Percentiles rank a stretch among this genome's conserved stretches.
Conservation (phyloP, 2,113 vertebrate genomes). For the Setophaga coronata region DNA sequence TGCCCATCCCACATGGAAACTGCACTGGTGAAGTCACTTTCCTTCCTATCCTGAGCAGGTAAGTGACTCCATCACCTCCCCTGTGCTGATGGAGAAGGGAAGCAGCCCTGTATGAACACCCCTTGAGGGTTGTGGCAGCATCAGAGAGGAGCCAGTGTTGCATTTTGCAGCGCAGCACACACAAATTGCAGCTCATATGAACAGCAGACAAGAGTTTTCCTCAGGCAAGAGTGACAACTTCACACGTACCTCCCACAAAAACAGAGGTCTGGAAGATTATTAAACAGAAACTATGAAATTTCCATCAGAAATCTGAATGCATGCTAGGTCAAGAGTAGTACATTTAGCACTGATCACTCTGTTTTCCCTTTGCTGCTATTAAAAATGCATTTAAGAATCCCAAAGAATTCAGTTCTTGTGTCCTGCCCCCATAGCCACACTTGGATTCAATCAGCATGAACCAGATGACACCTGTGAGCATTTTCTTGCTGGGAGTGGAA, state of each 20-base stretch:
- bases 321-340: neutral
- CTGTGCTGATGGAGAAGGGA: neutral
- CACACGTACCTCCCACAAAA: fast-evolving
- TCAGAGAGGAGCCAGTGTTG: neutral
- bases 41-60: neutral
- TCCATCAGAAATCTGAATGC: neutral
- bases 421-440: neutral
- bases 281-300: neutral
- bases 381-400: neutral
- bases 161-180: neutral
- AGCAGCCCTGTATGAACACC: neutral
- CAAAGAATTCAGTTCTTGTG: neutral
- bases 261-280: fast-evolving
- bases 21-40: fast-evolving
- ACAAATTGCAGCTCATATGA: neutral
- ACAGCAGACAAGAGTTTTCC: neutral
- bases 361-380: neutral
- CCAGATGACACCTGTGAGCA: neutral
- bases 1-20: neutral
- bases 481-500: neutral
- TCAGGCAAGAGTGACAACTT: neutral
- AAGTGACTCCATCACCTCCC: neutral
- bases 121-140: neutral
- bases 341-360: neutral
- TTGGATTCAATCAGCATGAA: neutral